Conservation (phyloP, 1,140 invertebrate genomes). For the Microplitis mediator region DNA sequence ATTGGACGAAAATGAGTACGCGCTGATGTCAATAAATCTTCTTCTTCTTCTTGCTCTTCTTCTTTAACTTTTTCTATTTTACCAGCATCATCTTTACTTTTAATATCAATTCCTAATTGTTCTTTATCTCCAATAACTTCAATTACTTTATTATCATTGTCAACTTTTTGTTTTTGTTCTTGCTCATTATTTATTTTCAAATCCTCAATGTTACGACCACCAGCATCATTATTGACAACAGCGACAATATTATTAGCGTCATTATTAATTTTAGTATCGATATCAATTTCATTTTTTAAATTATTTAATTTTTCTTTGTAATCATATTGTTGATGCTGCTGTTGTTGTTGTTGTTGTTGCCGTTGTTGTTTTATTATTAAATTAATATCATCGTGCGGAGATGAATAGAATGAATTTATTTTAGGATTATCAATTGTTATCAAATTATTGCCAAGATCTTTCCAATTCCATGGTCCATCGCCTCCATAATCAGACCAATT, state of each 20-base stretch:
- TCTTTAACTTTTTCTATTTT: neutral
- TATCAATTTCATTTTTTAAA: no score
- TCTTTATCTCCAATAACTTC: neutral
- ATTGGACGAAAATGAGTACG: slow-evolving; percentile 80
- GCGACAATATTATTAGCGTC: neutral
- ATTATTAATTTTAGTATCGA: neutral
- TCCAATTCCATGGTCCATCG: slow-evolving; percentile 56
- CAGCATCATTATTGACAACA: neutral
- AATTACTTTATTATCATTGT: no score
- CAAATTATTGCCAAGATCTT: slow-evolving; percentile 47
- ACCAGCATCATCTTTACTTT: neutral
- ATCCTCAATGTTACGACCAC: neutral
- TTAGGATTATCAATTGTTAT: slow-evolving; percentile 43
- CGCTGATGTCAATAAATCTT: slow-evolving; percentile 73
- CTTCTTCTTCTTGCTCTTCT: slow-evolving; percentile 59
- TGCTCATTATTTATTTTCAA: neutral
- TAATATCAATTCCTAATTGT: slow-evolving; percentile 2
- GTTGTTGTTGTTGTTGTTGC: neutral
- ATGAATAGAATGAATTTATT: slow-evolving; percentile 43
- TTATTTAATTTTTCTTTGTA: neutral
- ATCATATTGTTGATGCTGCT: neutral
- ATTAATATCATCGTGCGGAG: neutral
- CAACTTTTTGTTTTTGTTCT: no score
- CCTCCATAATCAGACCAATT: slow-evolving; percentile 52
- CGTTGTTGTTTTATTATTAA: neutral